Evolutionary conservation across 2,797 vertebrate species (phyloP).

Genomic region (Orientallactaga sibirica): DNA sequence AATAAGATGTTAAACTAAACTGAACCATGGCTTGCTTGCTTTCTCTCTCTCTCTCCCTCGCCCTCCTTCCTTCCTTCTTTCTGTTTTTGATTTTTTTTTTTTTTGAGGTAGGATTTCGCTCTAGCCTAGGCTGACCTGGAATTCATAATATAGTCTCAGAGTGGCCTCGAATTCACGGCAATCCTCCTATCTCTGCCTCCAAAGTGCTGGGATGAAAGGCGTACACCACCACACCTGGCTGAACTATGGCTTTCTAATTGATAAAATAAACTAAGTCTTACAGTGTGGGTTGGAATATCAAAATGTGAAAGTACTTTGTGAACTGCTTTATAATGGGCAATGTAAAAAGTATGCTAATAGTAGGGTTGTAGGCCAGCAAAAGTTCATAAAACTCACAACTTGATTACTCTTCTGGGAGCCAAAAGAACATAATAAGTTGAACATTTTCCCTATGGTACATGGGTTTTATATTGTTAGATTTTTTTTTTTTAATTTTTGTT

Average conservation of each 20-base stretch:
- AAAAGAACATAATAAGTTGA: neutral
- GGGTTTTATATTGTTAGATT: neutral
- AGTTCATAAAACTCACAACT: constrained; percentile 8
- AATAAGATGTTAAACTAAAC: constrained; percentile 33
- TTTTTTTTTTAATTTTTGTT: too few relatives aligned
- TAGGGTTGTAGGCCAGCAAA: constrained; percentile 47
- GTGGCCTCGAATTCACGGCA: too few relatives aligned
- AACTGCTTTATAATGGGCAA: constrained; percentile 57
- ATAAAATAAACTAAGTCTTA: constrained; percentile 36
- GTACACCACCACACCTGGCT: too few relatives aligned
- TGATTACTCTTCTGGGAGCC: neutral
- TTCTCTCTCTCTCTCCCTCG: too few relatives aligned
- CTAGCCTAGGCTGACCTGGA: too few relatives aligned
- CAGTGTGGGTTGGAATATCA: neutral
- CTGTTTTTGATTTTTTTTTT: too few relatives aligned
- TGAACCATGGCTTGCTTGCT: neutral
- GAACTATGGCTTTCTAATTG: neutral
- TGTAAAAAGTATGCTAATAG: constrained; percentile 40
- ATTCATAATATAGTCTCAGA: too few relatives aligned
- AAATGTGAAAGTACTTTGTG: constrained; percentile 76
- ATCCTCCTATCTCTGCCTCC: too few relatives aligned
- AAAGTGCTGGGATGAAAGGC: too few relatives aligned
- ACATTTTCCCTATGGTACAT: constrained; percentile 8
- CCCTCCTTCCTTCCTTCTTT: too few relatives aligned
- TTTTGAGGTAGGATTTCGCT: too few relatives aligned